phyloP scores from a whole-genome alignment of 2,797 vertebrate species.

The Lagorchestes hirsutus region DNA sequence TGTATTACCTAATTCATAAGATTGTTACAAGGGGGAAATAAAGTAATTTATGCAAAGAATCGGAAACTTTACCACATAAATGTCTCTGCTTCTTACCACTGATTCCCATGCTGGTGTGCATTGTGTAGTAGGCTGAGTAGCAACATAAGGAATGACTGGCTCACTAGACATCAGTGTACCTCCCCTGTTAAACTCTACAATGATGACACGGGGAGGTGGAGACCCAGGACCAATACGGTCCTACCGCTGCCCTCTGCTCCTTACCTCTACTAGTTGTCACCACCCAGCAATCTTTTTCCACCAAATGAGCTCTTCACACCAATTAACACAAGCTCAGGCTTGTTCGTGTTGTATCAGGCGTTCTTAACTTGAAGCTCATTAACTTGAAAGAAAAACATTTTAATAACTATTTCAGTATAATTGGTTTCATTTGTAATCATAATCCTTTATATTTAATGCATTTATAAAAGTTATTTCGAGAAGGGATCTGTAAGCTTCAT shows the following conservation, averaged over 20 bases:
- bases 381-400: not conserved
- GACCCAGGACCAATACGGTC: not conserved
- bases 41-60: not conserved
- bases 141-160: not conserved
- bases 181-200: not conserved
- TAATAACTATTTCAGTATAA: not conserved
- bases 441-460: not conserved
- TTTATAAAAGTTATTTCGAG: not conserved
- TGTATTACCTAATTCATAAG: not conserved
- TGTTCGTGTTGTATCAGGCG: not conserved
- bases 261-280: not conserved
- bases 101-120: not conserved
- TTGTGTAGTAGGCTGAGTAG: not conserved
- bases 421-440: not conserved
- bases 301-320: not conserved
- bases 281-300: not conserved
- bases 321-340: not conserved
- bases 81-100: not conserved
- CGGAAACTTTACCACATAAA: not conserved
- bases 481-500: not conserved
- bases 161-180: not conserved
- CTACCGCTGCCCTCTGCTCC: not conserved
- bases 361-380: not conserved
- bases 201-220: rapidly evolving
- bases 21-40: not conserved